These are phyloP conservation scores for Chironomus striatipennis DNA, from an alignment of 1,140 invertebrate genomes.

Conservation along the genomic window DNA sequence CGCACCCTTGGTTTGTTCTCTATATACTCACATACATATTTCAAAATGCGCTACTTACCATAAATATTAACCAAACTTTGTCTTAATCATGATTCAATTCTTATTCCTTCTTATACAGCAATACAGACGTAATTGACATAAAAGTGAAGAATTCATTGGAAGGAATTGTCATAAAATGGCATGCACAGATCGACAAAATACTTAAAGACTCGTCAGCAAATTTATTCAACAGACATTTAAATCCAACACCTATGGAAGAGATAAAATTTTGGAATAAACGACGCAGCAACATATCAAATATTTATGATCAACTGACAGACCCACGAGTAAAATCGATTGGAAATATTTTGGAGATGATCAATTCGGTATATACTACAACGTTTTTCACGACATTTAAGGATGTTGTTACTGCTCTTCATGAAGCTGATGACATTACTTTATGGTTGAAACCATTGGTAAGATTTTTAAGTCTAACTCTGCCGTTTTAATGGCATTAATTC, in stretches of 20 bases:
- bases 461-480: slow-evolving; percentile 28
- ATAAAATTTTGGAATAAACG: slow-evolving; percentile 60
- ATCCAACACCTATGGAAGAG: slow-evolving; percentile 59
- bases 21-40: no score
- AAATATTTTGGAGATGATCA: slow-evolving; percentile 58
- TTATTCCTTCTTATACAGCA: slow-evolving; percentile 27
- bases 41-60: no score
- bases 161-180: slow-evolving; percentile 66
- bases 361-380: slow-evolving; percentile 61
- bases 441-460: slow-evolving; percentile 52
- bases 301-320: slow-evolving; percentile 73
- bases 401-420: slow-evolving; percentile 50
- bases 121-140: slow-evolving; percentile 44
- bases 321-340: slow-evolving; percentile 72
- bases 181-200: slow-evolving; percentile 57
- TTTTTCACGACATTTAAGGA: slow-evolving; percentile 60
- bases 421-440: slow-evolving; percentile 57
- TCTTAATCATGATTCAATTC: neutral
- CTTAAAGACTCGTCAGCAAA: slow-evolving; percentile 28
- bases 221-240: neutral
- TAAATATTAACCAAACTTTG: no score
- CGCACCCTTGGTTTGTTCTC: no score
- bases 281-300: slow-evolving; percentile 66
- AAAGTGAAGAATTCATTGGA: slow-evolving; percentile 60
- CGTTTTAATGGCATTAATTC: neutral